These are phyloP conservation scores for Phataginus tricuspis DNA, from an alignment of 2,797 vertebrate species.

Conservation along the genomic window DNA sequence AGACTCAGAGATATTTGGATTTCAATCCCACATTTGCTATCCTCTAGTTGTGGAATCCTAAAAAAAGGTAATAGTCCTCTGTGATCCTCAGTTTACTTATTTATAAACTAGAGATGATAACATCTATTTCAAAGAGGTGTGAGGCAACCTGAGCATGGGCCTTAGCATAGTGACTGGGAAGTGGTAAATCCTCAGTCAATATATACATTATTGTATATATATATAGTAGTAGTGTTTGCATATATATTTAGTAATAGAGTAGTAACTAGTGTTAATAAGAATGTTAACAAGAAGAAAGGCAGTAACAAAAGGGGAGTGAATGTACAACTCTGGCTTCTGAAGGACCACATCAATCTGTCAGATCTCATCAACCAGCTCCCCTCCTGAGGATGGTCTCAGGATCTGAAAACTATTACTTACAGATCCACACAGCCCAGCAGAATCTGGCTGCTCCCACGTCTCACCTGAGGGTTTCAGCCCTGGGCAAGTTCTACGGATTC, in stretches of 20 bases:
- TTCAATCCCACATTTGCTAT: background rate
- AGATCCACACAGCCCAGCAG: background rate
- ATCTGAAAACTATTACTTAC: background rate
- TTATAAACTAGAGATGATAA: background rate
- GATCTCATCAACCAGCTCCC: background rate
- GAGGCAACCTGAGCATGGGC: background rate
- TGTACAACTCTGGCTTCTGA: background rate
- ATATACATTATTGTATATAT: too few relatives aligned
- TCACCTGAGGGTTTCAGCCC: too few relatives aligned
- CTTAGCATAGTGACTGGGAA: background rate
- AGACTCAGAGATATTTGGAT: background rate
- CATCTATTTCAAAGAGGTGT: background rate
- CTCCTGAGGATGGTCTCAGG: background rate
- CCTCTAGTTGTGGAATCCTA: background rate
- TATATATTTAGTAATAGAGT: too few relatives aligned
- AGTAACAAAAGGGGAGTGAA: background rate
- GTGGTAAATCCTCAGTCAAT: background rate
- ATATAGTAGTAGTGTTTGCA: too few relatives aligned
- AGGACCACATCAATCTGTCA: background rate
- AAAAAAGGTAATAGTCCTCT: background rate
- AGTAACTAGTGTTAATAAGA: background rate
- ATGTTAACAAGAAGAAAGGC: background rate
- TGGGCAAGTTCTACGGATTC: too few relatives aligned
- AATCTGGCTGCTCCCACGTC: background rate
- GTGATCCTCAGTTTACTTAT: background rate